Evolutionary conservation across 2,888 invertebrate genomes (phyloP), one percentile per base, ranked within the genome.

Genomic region (Lithosia quadra): DNA sequence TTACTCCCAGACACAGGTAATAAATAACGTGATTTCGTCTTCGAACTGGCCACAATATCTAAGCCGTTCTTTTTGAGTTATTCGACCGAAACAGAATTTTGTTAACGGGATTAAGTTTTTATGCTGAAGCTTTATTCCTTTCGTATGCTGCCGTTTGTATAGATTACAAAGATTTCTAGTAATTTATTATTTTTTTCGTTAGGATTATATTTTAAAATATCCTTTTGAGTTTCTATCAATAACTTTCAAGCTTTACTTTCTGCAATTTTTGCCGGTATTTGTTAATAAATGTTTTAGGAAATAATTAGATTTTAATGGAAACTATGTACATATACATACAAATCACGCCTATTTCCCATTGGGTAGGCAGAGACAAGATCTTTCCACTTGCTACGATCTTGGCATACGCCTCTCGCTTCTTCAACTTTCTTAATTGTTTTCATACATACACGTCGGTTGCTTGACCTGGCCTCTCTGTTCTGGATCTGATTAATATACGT

Each of bases 1-100:
- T 86, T 88, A 87, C 84, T 89, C 88, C 86, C 87, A 85, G 90
- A 85, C 87, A 84, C 79, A 82, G 84, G 93, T 85, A 93, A 94
- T 95, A 95, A 94, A 94, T 94, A 94, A 94, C 91, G 84, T 86
- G 93, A 94, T 95, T 92, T 92, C 91, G 89, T 92, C 90, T 91
- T 88, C 82, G 88, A 91, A 91, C 90, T 88, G 85, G 87, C 89
- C 85, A 88, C 82, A 87, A 86, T 86, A 70, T 80, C 86, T 88
- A 86, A 88, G 85, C 83, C 84, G 81, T 82, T 84, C 85, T 87
- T 78, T 90, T 90, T 78, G 84, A 89, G 84, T 86, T 88, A 90
- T 86, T 87, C 90, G 84, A 84, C 85, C 87, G 85, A 88, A 90
- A 88, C 84, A 87, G 76, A 79, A 83, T 85, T 88, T 86, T 86